Percentiles rank a stretch among this genome's conserved stretches.
Evolutionary conservation across 2,888 invertebrate genomes (phyloP).

Genomic region (Encarsia formosa): DNA sequence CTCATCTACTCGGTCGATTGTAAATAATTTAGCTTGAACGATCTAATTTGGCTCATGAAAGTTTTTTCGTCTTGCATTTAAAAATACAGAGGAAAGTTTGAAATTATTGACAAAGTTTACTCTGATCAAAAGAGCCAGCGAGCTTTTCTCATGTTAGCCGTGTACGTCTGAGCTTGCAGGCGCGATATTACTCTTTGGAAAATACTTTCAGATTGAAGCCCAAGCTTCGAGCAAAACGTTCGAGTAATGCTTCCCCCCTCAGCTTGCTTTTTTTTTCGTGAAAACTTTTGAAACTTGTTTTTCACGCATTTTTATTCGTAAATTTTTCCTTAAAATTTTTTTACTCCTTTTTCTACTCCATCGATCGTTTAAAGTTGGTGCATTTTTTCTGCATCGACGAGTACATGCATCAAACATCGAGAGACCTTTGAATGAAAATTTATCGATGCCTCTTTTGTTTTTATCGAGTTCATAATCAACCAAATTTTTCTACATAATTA

Average conservation of each 20-base stretch:
- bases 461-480: no score
- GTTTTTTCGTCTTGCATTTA: background rate
- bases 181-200: constrained; percentile 11
- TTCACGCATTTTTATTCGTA: no score
- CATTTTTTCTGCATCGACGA: no score
- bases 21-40: background rate
- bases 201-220: constrained; percentile 10
- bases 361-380: no score
- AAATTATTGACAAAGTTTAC: constrained; percentile 12
- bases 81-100: background rate
- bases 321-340: no score
- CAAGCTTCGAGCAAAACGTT: background rate
- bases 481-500: no score
- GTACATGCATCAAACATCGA: no score
- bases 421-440: no score
- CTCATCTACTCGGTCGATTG: no score
- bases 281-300: constrained; percentile 15
- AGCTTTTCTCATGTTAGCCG: background rate
- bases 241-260: constrained; percentile 10
- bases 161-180: background rate
- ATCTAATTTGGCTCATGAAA: background rate
- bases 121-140: constrained; percentile 7
- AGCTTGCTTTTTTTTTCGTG: background rate
- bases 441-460: no score
- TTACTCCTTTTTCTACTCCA: no score